Evolutionary conservation across 2,888 invertebrate genomes (phyloP), one percentile per base, ranked within the genome.

Genomic region (Leptothorax acervorum): DNA sequence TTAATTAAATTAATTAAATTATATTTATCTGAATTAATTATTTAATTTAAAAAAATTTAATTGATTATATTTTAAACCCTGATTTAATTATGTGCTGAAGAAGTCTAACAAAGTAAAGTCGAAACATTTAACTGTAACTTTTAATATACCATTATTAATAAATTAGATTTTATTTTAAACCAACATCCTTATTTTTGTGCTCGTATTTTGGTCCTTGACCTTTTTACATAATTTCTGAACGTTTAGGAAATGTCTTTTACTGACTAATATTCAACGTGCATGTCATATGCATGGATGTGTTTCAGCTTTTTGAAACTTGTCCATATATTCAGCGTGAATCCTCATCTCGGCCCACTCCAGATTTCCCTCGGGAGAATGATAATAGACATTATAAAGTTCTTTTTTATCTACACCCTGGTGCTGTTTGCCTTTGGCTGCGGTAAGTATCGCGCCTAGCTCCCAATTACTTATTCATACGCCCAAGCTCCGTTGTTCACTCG

Each of bases 341-440:
- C 99, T 0, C 98, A 99, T 95, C 96, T 99, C 91, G 99, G 99
- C 86, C 99, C 99, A 96, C 92, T 97, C 68, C 99, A 99, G 95
- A 99, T 99, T 78, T 99, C 99, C 0, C 95, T 99, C 23, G 99
- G 99, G 75, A 96, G 98, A 92, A 98, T 98, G 99, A 98, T 98
- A 79, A 96, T 98, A 92, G 99, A 99, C 94, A 99, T 99, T 88
- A 96, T 99, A 88, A 99, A 99, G 95, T 99, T 99, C 95, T 98
- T 99, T 96, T 98, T 99, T 94, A 98, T 99, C 92, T 99, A 99
- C 94, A 97, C 98, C 88, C 95, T 99, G 94, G 98, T 99, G 79
- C 95, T 99, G 66, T 99, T 99, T 94, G 99, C 99, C 55, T 99
- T 99, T 95, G 99, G 99, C 70, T 99, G 99, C 95, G 99, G 99